Base-by-base conservation (phyloP, 1,140 invertebrate species). In the Idris sp. region DNA sequence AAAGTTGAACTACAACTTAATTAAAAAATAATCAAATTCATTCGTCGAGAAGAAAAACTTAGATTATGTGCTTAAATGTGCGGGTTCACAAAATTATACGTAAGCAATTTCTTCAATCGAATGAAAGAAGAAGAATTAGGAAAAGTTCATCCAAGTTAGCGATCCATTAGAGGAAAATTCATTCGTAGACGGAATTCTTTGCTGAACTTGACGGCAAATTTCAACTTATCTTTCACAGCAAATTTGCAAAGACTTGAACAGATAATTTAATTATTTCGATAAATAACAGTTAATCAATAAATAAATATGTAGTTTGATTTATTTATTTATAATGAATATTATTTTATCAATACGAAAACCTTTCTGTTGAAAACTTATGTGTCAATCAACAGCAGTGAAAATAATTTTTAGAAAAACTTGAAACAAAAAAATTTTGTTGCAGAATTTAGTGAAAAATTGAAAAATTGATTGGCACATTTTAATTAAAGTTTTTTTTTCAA, bases 121-220 rank as follows among this genome's bases (percentile, higher is more conserved):
- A 19, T 49, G 46, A 49, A 35, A 22, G 46, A 49, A 49, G 31
- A 31, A 35, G 16, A 49, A 22, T 43, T 15, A n/a, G 48, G 48
- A 38, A 51, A 51, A 51, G 48, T 51, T 51, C 33, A 51, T 51
- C 33, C 19, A 51, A 51, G 31, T 51, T 51, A 38, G 31, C 9
- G 18, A 51, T 51, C 48, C 48, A 51, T 51, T 51, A 51, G 48
- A 51, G 48, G 26, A 33, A 51, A 51, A 51, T 51, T 51, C 48
- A 51, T 51, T 51, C 33, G 48, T 51, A 38, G 48, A 51, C 48
- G 38, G 48, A 51, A 51, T 51, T 51, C 48, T 51, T 22, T 4
- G 13, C 33, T 36, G 26, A 38, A 51, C 31, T 15, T 51, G 31
- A 26, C 33, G 48, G 33, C 10, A n/a, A 36, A 51, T 51, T 51